Conservation (phyloP, 2,113 vertebrate genomes). For the Ia io region DNA sequence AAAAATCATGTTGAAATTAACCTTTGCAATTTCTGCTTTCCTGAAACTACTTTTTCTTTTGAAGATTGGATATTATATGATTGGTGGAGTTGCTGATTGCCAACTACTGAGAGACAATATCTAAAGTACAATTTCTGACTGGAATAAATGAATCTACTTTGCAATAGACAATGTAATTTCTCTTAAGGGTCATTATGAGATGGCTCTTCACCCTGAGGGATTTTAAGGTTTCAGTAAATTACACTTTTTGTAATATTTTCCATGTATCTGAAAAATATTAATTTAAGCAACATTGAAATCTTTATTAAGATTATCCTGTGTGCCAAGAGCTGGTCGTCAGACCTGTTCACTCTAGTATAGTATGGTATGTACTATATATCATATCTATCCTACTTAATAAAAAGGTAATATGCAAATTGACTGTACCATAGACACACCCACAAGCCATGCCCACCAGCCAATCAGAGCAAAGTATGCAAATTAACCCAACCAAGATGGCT, state of each 20-base stretch:
- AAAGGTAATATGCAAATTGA: too few species aligned
- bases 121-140: slow-evolving; percentile 26
- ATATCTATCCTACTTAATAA: too few species aligned
- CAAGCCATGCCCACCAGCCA: too few species aligned
- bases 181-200: slow-evolving; percentile 39
- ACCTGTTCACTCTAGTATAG: not conserved
- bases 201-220: not conserved
- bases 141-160: slow-evolving; percentile 17
- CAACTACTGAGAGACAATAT: not conserved
- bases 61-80: not conserved
- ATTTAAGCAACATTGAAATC: not conserved
- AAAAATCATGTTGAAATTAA: slow-evolving; percentile 25
- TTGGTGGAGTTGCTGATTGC: slow-evolving; percentile 30
- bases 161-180: slow-evolving; percentile 26
- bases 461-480: too few species aligned
- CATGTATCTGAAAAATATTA: not conserved
- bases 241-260: not conserved
- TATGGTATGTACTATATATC: not conserved
- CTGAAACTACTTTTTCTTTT: slow-evolving; percentile 27
- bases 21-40: slow-evolving; percentile 8
- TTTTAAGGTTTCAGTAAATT: not conserved
- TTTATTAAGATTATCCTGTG: not conserved
- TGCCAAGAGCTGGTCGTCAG: not conserved
- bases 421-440: too few species aligned
- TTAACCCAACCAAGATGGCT: too few species aligned